These are phyloP conservation scores for Amphipyra tragopoginis DNA, from an alignment of 2,888 invertebrate genomes.

Conservation along the genomic window DNA sequence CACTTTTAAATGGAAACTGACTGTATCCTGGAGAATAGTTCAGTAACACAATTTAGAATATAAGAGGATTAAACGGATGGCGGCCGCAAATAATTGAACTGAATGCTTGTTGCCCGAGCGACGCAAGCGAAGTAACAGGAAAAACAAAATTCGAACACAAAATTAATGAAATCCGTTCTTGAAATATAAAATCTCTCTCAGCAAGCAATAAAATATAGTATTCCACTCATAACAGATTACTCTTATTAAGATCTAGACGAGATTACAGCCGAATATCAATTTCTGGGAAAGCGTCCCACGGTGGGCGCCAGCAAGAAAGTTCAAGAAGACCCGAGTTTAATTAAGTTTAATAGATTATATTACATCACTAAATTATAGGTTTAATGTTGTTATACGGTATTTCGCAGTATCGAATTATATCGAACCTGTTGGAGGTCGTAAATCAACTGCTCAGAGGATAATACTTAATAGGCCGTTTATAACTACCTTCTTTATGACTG, in stretches of 20 bases:
- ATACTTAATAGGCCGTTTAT: slow-evolving; percentile 17
- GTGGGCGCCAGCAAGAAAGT: slow-evolving; percentile 57
- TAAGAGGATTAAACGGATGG: slow-evolving; percentile 24
- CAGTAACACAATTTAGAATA: slow-evolving; percentile 18
- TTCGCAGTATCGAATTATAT: slow-evolving; percentile 40
- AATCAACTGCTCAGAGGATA: slow-evolving; percentile 36
- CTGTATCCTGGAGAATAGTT: slow-evolving; percentile 18
- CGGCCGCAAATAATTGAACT: slow-evolving; percentile 15
- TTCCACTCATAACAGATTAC: slow-evolving; percentile 23
- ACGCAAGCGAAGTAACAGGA: not conserved
- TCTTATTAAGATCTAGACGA: slow-evolving; percentile 44
- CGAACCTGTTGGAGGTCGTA: slow-evolving; percentile 30
- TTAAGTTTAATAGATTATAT: slow-evolving; percentile 45
- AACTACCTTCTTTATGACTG: not conserved
- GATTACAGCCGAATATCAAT: slow-evolving; percentile 44
- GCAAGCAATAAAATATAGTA: slow-evolving; percentile 38
- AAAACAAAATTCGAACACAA: slow-evolving; percentile 18
- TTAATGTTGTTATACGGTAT: slow-evolving; percentile 32
- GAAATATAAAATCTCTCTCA: slow-evolving; percentile 10
- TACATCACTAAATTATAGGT: slow-evolving; percentile 41
- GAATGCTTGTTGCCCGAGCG: slow-evolving; percentile 1
- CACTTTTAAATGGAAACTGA: slow-evolving; percentile 22
- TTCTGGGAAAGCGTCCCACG: slow-evolving; percentile 44
- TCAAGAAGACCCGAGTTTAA: slow-evolving; percentile 33
- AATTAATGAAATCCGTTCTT: slow-evolving; percentile 17